Percentiles rank a stretch among this genome's conserved stretches.
Conservation (phyloP, 2,113 vertebrate genomes). For the Carettochelys insculpta region DNA sequence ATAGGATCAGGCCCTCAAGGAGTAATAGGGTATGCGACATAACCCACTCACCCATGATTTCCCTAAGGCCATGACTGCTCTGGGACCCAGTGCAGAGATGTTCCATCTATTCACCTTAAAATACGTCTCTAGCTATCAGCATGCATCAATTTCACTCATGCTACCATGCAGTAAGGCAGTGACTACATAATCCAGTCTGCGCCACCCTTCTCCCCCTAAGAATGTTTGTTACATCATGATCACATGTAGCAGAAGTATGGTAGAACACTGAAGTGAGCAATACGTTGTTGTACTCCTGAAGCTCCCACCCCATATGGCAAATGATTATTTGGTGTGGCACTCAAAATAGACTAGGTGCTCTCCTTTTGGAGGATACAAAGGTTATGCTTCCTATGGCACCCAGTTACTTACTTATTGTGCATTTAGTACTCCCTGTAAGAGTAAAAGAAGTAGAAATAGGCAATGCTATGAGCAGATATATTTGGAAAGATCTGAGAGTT, state of each 20-base stretch:
- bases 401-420: not conserved
- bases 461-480: not conserved
- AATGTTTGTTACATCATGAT: fast-evolving
- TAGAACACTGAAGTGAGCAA: not conserved
- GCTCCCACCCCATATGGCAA: not conserved
- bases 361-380: not conserved
- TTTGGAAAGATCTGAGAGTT: not conserved
- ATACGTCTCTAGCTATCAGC: not conserved
- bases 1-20: not conserved
- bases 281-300: not conserved
- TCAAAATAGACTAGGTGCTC: not conserved
- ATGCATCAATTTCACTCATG: not conserved
- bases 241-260: not conserved
- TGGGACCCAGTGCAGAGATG: not conserved
- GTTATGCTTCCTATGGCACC: not conserved
- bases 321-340: fast-evolving
- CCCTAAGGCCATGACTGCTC: not conserved
- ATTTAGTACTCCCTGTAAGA: not conserved
- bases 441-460: not conserved
- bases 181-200: not conserved
- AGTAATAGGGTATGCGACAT: not conserved
- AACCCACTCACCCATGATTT: not conserved
- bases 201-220: too few relatives aligned
- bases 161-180: not conserved
- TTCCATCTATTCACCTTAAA: not conserved